Percentiles rank a stretch among this genome's conserved stretches.
These are phyloP conservation scores for Tapirus indicus DNA, from an alignment of 2,797 vertebrate genomes.

Conservation along the genomic window DNA sequence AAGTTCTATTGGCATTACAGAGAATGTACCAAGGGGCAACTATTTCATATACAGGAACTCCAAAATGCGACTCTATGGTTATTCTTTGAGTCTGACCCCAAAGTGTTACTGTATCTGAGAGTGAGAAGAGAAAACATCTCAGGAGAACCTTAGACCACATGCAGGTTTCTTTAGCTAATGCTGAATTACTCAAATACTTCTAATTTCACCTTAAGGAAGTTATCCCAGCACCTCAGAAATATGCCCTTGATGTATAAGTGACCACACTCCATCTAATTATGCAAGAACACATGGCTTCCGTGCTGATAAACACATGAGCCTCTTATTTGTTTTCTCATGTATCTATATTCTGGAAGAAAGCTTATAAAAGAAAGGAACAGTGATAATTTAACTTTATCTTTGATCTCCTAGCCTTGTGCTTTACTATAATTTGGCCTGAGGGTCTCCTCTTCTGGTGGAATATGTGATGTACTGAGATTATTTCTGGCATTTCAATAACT, in stretches of 20 bases:
- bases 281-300: neutral
- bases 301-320: neutral
- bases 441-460: neutral
- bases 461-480: neutral
- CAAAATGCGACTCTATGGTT: neutral
- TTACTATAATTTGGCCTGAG: neutral
- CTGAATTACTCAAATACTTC: neutral
- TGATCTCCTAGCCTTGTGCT: neutral
- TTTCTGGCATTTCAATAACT: neutral
- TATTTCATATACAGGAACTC: neutral
- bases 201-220: neutral
- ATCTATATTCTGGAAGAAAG: neutral
- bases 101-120: neutral
- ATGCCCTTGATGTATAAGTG: neutral
- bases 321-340: neutral
- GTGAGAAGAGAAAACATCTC: neutral
- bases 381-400: neutral
- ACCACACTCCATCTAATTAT: neutral
- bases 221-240: neutral
- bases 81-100: neutral
- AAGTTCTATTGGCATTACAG: neutral
- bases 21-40: neutral
- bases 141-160: neutral
- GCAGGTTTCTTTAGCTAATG: neutral
- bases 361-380: neutral